Base-by-base conservation (phyloP, 2,797 vertebrate genomes). In the Xenopus petersii region DNA sequence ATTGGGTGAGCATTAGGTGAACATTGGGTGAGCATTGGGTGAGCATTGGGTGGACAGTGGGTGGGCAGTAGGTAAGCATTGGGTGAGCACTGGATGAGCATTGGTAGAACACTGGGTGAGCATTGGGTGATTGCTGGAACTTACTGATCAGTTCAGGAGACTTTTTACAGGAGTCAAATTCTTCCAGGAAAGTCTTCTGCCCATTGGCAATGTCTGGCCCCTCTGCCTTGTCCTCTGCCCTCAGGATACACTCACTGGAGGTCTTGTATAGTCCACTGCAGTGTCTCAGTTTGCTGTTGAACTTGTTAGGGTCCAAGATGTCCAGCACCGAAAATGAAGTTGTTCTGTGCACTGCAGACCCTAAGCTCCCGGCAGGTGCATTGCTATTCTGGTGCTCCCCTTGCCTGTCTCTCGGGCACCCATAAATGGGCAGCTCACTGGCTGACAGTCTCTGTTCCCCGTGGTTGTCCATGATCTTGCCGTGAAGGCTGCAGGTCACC, bases 281-380 rank as follows among this genome's bases (percentile, higher is more conserved):
- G 75, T 89, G 81, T 75, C 88, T 91, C 56, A 87, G 84, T 17
- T 91, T 92, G 89, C 96, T 96, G 71, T 96, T 99, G 91, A 99
- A 99, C 88, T 98, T 99, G 90, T 98, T 98, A 73, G 97, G 97
- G 82, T 98, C 97, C 91, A 99, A 86, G 83, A 98, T 99, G 93
- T 99, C 97, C 87, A 98, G 87, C 54, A 98, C 97, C 2, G 97
- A 98, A 88, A 98, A 99, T 6, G 97, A 94, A 33, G 97, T 98
- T 88, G 95, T 97, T 83, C 97, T 92, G 86, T 96, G 94, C 62
- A 89, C 87, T 58, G 77, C 89, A 75, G 87, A 87, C 70, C 80
- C 82, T 36, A 88, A 87, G 3, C 87, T 89, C 17, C 93, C 93
- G 4, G 54, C 54, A 21, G 88, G 91, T 12, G 91, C 89, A 0